phyloP scores from a whole-genome alignment of 1,140 invertebrate genomes.

The Cotesia glomerata region DNA sequence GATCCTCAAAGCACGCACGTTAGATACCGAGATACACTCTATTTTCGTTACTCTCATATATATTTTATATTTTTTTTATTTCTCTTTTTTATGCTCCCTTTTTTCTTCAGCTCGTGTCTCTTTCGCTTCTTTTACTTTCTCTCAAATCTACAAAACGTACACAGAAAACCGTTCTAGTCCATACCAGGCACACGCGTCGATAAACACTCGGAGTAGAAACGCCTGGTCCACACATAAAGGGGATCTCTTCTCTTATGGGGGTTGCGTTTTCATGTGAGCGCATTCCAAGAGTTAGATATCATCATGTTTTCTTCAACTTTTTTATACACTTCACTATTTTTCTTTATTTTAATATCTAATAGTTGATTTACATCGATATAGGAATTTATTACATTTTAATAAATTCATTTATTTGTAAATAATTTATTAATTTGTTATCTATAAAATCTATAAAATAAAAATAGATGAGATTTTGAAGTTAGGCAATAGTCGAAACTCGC shows the following conservation, averaged over 20 bases:
- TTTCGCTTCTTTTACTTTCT: conserved; percentile 29
- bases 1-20: conserved; percentile 33
- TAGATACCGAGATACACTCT: conserved; percentile 11
- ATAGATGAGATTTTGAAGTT: too few species aligned
- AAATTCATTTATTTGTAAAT: too few species aligned
- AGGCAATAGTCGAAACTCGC: too few species aligned
- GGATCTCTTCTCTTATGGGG: conserved; percentile 56
- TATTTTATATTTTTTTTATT: not conserved
- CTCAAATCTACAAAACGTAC: not conserved
- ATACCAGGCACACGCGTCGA: conserved; percentile 33
- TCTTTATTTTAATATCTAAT: conserved; percentile 30
- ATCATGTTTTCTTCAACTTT: conserved; percentile 1
- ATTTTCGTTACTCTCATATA: conserved; percentile 9
- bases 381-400: conserved; percentile 24
- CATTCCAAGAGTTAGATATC: conserved; percentile 54
- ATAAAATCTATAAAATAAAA: too few species aligned
- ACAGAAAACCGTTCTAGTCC: conserved; percentile 3
- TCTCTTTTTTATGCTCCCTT: not conserved
- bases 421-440: too few species aligned
- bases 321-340: not conserved
- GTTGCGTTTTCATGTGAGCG: conserved; percentile 52
- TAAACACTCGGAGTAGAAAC: conserved; percentile 47
- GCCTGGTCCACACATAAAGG: conserved; percentile 47
- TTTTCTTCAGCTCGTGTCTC: not conserved
- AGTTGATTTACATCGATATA: too few species aligned